Base-by-base conservation (phyloP, 2,888 invertebrate genomes). In the Mycogona germanica region DNA sequence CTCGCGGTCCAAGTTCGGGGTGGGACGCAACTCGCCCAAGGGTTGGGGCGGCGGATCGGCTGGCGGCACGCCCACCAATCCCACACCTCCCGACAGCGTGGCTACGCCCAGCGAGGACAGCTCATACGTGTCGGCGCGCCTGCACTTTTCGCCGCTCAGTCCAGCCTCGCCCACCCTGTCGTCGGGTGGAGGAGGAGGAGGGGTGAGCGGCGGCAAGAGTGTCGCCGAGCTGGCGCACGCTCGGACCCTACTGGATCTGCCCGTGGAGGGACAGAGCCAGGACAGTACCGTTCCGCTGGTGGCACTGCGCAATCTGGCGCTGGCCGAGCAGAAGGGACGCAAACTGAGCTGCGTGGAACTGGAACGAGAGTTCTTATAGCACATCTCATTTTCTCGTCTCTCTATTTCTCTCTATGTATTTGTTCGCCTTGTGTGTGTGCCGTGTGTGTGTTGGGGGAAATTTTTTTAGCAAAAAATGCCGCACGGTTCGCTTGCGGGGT, bases 111-210 rank as follows among this genome's bases (percentile, higher is more conserved):
- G 87, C 64, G 91, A 91, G 63, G 89, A 88, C 65, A 85, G 86
- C 64, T 87, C 87, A 41, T 91, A 88, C 68, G 80, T 87, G 61
- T 89, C 89, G 7, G 89, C 89, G 19, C 74, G 86, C 14, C 87
- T 83, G 55, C 75, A 82, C 55, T 85, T 85, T 70, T 87, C 86
- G 47, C 87, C 87, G 0, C 82, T 82, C 49, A 78, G 81, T 19
- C 60, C 63, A 53, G 82, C 82, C 49, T 77, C 81, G 17, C 60
- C 63, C 53, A 82, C 82, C 49, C 77, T 81, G 17, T 58, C 60
- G 49, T 58, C 59, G 35, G 59, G 59, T n/a, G 37, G 25, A 17
- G 51, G 50, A 21, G 40, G 41, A 5, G 26, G 30, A 37, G 38
- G 40, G 19, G 51, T 45, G 2, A 30, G 49, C 14, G n/a, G n/a